Percentiles rank a stretch among this genome's conserved stretches.
Conservation (phyloP, 2,888 invertebrate species). For the Schizotus pectinicornis region DNA sequence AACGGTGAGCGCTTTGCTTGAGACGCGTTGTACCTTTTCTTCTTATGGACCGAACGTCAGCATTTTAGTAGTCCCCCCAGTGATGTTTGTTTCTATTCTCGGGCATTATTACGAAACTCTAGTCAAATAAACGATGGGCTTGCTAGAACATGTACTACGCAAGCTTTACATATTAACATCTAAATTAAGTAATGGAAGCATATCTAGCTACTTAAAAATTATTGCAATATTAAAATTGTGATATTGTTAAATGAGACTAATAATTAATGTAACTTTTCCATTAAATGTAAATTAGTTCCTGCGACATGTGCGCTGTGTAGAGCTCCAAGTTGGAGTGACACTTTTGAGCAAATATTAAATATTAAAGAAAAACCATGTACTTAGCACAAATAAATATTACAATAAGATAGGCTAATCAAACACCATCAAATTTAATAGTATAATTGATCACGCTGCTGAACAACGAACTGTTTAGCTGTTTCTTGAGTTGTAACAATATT, state of each 20-base stretch:
- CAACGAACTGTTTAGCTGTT: constrained; percentile 45
- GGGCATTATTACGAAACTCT: constrained; percentile 36
- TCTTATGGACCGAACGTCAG: constrained; percentile 5
- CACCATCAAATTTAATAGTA: constrained; percentile 32
- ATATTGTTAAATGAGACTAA: constrained; percentile 60
- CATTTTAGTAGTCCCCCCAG: constrained; percentile 39
- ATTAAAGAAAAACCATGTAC: constrained; percentile 47
- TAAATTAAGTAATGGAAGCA: constrained; percentile 53
- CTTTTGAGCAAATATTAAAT: constrained; percentile 31
- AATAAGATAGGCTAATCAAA: constrained; percentile 44
- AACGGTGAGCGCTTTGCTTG: constrained; percentile 13
- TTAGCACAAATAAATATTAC: constrained; percentile 54
- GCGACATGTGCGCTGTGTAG: constrained; percentile 32
- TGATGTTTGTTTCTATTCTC: constrained; percentile 38
- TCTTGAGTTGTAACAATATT: constrained; percentile 38
- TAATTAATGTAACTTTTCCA: constrained; percentile 55
- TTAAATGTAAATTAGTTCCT: constrained; percentile 57
- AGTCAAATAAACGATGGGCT: constrained; percentile 38
- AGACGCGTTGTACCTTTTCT: constrained; percentile 4
- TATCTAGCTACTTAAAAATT: constrained; percentile 56
- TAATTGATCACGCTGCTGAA: constrained; percentile 42
- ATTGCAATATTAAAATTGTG: constrained; percentile 61
- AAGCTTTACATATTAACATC: constrained; percentile 38
- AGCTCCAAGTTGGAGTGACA: constrained; percentile 23
- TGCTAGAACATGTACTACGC: constrained; percentile 34